Base-by-base conservation (phyloP, 2,888 invertebrate species). In the Myathropa florea region DNA sequence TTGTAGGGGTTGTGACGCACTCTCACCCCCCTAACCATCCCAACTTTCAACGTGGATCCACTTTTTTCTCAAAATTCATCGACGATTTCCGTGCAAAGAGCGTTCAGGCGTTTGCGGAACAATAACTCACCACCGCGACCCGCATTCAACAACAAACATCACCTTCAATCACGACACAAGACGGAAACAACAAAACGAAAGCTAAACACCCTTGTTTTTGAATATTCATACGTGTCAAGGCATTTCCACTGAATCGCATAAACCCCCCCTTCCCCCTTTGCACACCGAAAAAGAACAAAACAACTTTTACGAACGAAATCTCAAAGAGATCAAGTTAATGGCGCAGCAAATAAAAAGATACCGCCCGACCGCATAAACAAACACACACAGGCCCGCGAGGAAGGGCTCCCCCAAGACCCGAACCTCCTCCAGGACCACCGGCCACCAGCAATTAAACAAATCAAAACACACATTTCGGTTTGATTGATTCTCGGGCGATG, bases 391-490 rank as follows among this genome's bases (percentile, higher is more conserved):
- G 80, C 64, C 21, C 24, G n/a, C 2, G 12, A 18, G 64, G 33
- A 10, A 53, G 46, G 46, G 9, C n/a, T 46, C 46, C 33, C 64
- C 12, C 64, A 24, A 57, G 23, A 24, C 24, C 14, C 60, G 24
- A 12, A n/a, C 6, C 26, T 21, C 7, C 12, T 6, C 63, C 72
- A 80, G 76, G 79, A 83, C 79, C 87, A 83, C 83, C 86, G 83
- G 75, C 87, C 79, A 79, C 63, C 79, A 87, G 83, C 83, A 83
- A 87, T 87, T 87, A 87, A 87, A 87, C 87, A 87, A 87, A 87
- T 83, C 87, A 87, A 87, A 87, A 87, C 83, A 87, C 76, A 87
- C 79, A 83, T 83, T 87, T 87, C 80, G 83, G 76, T 83, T 83
- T 83, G 87, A 87, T 83, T 87, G 87, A 87, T 83, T 87, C 80